phyloP scores from a whole-genome alignment of 2,797 vertebrate species.

The Florisuga fusca region DNA sequence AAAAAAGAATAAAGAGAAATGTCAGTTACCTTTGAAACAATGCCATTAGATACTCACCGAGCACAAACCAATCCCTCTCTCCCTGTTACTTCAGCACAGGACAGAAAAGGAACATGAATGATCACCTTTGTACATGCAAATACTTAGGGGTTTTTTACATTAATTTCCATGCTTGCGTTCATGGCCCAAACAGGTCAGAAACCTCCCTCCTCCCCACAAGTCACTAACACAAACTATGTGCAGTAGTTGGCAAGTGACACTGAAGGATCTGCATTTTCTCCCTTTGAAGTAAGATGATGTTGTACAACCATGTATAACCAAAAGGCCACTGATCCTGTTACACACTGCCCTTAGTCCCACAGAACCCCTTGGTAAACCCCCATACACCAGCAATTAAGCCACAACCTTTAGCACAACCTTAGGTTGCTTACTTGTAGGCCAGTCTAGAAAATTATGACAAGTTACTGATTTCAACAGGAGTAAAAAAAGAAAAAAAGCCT shows the following conservation, averaged over 20 bases:
- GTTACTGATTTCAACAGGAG: not conserved
- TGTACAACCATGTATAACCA: not conserved
- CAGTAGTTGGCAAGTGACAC: not conserved
- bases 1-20: not conserved
- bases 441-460: not conserved
- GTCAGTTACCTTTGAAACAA: not conserved
- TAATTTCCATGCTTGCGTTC: not conserved
- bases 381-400: not conserved
- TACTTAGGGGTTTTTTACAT: not conserved
- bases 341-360: fast-evolving
- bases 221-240: not conserved
- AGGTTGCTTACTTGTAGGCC: not conserved
- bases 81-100: not conserved
- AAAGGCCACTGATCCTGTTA: not conserved
- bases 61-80: not conserved
- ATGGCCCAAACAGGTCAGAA: not conserved
- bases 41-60: not conserved
- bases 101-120: not conserved
- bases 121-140: not conserved
- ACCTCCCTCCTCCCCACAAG: not conserved
- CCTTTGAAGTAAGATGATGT: not conserved
- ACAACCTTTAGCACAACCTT: not conserved
- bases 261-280: not conserved
- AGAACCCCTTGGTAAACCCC: not conserved
- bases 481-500: not conserved